Evolutionary conservation across 2,888 invertebrate genomes (phyloP).

Genomic region (Aphodius sticticus): DNA sequence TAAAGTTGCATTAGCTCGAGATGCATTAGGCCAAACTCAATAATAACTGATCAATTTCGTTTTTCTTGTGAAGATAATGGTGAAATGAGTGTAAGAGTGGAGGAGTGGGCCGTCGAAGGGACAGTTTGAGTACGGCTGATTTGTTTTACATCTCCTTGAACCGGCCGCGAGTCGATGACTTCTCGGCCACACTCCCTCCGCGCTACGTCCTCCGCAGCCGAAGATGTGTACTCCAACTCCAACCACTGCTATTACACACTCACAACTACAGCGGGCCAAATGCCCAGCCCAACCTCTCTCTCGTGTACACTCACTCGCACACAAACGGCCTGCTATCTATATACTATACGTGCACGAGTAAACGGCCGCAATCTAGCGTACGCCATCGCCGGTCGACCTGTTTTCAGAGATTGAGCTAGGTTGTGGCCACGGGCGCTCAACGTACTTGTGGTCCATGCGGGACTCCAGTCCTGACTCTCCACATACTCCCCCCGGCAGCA

Average conservation of each 20-base stretch:
- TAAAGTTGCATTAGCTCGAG: too few relatives aligned
- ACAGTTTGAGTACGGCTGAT: constrained; percentile 34
- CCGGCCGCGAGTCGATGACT: constrained; percentile 36
- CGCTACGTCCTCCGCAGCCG: constrained; percentile 11
- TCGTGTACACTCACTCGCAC: too few relatives aligned
- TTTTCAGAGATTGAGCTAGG: background rate
- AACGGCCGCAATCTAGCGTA: background rate
- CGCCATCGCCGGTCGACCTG: background rate
- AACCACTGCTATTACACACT: background rate
- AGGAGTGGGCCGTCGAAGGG: background rate
- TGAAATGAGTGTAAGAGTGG: background rate
- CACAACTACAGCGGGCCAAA: background rate
- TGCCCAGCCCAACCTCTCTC: too few relatives aligned
- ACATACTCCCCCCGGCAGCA: background rate
- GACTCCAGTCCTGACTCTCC: background rate
- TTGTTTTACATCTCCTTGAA: constrained; percentile 40
- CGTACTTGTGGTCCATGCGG: too few relatives aligned
- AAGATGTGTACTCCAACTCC: background rate
- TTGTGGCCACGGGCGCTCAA: background rate
- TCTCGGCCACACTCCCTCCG: constrained; percentile 26
- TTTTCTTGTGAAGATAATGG: background rate
- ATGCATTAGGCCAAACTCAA: too few relatives aligned
- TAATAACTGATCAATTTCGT: too few relatives aligned
- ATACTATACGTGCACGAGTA: background rate
- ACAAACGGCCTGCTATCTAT: too few relatives aligned